Percentiles rank a stretch among this genome's conserved stretches.
Evolutionary conservation across 1,140 invertebrate genomes (phyloP).

Genomic region (Dendroctonus valens): DNA sequence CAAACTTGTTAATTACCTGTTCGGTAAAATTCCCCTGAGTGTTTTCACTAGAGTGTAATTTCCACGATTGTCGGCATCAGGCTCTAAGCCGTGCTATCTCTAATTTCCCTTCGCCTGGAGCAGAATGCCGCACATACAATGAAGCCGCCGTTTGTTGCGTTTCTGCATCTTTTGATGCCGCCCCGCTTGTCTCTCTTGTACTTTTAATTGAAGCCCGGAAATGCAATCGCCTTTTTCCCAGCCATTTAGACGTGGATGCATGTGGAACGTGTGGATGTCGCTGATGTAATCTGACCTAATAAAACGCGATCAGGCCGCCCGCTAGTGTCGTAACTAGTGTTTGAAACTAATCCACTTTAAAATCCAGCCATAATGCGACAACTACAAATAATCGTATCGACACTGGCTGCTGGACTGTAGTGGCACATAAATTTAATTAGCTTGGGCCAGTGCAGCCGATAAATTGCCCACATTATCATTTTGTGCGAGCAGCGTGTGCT

Average conservation of each 20-base stretch:
- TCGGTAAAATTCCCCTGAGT: conserved; percentile 50
- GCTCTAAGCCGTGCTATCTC: conserved; percentile 42
- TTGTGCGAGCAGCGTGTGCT: too few species aligned
- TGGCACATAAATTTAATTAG: conserved; percentile 26
- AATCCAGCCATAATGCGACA: conserved; percentile 27
- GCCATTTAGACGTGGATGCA: background rate
- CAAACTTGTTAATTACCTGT: conserved; percentile 52
- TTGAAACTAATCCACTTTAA: conserved; percentile 26
- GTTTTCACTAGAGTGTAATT: conserved; percentile 49
- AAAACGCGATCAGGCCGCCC: background rate
- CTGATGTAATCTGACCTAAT: background rate
- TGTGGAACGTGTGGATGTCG: background rate
- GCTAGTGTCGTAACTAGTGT: conserved; percentile 6
- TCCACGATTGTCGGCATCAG: conserved; percentile 51
- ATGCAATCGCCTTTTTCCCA: background rate
- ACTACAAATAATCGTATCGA: conserved; percentile 29
- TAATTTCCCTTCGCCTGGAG: conserved; percentile 44
- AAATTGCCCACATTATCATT: conserved; percentile 4
- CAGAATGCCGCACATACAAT: conserved; percentile 33
- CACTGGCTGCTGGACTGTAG: conserved; percentile 1
- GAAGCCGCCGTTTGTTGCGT: conserved; percentile 28
- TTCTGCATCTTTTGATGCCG: conserved; percentile 23
- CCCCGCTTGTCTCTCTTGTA: conserved; percentile 11
- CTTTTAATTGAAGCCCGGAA: conserved; percentile 23
- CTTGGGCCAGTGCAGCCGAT: background rate